These are phyloP conservation scores for Brienomyrus brachyistius DNA, from an alignment of 2,113 vertebrate genomes.

Conservation along the genomic window DNA sequence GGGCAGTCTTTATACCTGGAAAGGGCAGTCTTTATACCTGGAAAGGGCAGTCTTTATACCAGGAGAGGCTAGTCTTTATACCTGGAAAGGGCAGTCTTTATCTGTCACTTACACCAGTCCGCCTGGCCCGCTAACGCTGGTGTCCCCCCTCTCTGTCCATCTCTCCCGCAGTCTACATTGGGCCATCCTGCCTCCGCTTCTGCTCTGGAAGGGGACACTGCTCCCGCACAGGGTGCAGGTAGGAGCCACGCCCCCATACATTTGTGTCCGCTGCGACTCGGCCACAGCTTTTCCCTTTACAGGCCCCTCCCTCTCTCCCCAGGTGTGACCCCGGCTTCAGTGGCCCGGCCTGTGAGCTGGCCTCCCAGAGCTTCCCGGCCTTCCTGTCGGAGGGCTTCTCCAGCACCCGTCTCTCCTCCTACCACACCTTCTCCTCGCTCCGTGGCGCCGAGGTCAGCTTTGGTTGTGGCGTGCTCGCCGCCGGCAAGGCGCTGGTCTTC, in stretches of 20 bases:
- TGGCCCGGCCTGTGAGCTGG: constrained; percentile 86
- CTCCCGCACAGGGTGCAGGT: constrained; percentile 93
- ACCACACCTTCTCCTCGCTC: constrained; percentile 94
- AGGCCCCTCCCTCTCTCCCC: background rate
- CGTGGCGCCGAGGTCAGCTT: constrained; percentile 95
- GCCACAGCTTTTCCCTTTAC: background rate
- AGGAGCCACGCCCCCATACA: constrained; percentile 45
- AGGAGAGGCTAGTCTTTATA: too few relatives aligned
- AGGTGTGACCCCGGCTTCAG: constrained; percentile 95
- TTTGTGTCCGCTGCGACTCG: constrained; percentile 13
- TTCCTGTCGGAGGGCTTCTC: constrained; percentile 92
- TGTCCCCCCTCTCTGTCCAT: constrained; percentile 38
- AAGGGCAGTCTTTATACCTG: too few relatives aligned
- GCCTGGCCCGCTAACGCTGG: background rate
- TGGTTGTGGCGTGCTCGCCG: constrained; percentile 88
- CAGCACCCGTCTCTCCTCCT: constrained; percentile 86
- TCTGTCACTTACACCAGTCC: background rate
- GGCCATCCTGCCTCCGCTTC: constrained; percentile 90
- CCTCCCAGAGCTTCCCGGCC: constrained; percentile 86
- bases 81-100: too few relatives aligned
- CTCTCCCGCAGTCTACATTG: constrained; percentile 80
- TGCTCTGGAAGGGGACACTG: constrained; percentile 96
- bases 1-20: too few relatives aligned
- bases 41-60: too few relatives aligned
- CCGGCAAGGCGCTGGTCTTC: constrained; percentile 91